Evolutionary conservation across 2,797 vertebrate species (phyloP).

Genomic region (Pangasius krempfi): DNA sequence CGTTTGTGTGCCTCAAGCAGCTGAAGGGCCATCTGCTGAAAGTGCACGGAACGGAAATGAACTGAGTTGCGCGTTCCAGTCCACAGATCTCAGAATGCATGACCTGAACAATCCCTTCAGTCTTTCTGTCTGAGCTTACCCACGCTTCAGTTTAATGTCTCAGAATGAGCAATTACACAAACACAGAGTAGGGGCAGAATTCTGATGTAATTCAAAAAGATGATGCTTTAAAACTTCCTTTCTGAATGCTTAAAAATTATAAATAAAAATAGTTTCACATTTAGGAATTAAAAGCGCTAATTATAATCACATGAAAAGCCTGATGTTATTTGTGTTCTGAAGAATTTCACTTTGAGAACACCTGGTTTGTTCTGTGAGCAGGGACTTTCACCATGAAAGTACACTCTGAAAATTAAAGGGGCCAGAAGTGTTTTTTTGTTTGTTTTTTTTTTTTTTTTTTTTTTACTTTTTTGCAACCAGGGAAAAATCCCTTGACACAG

Average conservation of each 20-base stretch:
- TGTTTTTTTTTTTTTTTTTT: not conserved
- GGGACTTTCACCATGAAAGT: not conserved
- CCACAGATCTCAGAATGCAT: not conserved
- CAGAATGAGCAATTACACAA: not conserved
- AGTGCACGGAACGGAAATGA: conserved; percentile 51
- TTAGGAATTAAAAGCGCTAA: not conserved
- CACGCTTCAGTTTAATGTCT: not conserved
- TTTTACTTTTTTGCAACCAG: not conserved
- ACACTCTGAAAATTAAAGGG: not conserved
- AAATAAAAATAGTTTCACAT: not conserved
- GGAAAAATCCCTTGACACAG: not conserved
- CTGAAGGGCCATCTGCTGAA: conserved; percentile 56
- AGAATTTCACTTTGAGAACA: not conserved
- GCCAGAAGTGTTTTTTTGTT: not conserved
- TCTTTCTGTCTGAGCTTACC: not conserved
- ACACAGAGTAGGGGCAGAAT: not conserved
- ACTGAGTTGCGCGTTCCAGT: conserved; percentile 21
- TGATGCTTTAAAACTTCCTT: not conserved
- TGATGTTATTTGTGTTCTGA: not conserved
- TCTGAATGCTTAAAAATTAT: not conserved
- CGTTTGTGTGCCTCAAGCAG: conserved; percentile 54
- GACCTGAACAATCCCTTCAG: not conserved
- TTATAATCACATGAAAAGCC: conserved; percentile 10
- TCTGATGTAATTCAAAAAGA: not conserved
- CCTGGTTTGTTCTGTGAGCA: not conserved